These are phyloP conservation scores for Hirtodrosophila histrioides DNA, from an alignment of 2,888 invertebrate species.

Conservation along the genomic window DNA sequence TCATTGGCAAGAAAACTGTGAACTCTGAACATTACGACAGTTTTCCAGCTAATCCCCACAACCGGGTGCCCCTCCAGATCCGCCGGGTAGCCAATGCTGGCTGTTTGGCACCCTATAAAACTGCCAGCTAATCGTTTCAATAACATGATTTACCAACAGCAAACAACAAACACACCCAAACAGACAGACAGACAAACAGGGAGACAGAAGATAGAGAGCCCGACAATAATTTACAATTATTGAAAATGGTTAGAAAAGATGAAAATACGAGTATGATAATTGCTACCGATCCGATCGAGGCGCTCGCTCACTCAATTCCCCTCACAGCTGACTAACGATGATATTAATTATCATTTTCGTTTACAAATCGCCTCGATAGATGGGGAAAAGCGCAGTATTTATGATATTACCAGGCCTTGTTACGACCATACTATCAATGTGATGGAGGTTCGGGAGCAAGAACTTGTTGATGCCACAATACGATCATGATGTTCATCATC, in stretches of 20 bases:
- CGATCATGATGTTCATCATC: constrained; percentile 28
- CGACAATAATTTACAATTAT: constrained; percentile 73
- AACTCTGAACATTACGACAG: constrained; percentile 2
- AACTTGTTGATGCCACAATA: constrained; percentile 38
- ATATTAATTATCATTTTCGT: constrained; percentile 76
- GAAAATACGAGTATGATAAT: constrained; percentile 70
- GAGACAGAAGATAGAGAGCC: constrained; percentile 11
- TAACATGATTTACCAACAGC: constrained; percentile 74
- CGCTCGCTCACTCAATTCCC: constrained; percentile 15
- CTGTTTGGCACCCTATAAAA: constrained; percentile 67
- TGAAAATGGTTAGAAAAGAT: constrained; percentile 45
- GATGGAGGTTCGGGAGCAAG: not conserved
- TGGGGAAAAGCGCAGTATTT: constrained; percentile 60
- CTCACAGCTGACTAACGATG: constrained; percentile 61
- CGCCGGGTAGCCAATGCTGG: constrained; percentile 12
- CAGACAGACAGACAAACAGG: constrained; percentile 27
- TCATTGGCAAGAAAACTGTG: not conserved
- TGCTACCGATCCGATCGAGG: constrained; percentile 55
- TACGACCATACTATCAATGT: constrained; percentile 14
- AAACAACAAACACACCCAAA: constrained; percentile 42
- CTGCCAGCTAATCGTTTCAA: constrained; percentile 73
- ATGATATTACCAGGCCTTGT: constrained; percentile 62
- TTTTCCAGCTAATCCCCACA: constrained; percentile 12
- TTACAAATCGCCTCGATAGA: constrained; percentile 61
- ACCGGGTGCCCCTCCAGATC: not conserved